Base-by-base conservation (phyloP, 2,113 vertebrate species). In the Ahaetulla prasina region DNA sequence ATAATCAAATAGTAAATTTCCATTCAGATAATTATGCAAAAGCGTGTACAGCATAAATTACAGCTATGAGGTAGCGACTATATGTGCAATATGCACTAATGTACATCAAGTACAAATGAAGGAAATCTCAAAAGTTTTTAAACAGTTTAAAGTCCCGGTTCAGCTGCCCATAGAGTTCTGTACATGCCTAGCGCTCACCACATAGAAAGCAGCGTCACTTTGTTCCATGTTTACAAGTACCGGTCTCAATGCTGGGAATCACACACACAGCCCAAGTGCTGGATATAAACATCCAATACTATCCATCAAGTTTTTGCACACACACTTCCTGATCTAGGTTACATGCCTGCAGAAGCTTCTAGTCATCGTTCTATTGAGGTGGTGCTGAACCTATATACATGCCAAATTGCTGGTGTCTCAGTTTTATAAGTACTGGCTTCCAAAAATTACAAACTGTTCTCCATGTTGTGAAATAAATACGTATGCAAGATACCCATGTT, bases 401-500 rank as follows among this genome's bases (percentile, higher is more conserved):
- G 87, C 27, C 55, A 22, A n/a, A 92, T 43, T 47, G 63, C 63
- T 84, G 87, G 52, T 2, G 47, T 47, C 43, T 57, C 45, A 2
- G 3, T 20, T 1, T 50, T 16, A 50, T 3, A 45, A 93, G 88
- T 63, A 60, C 53, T 0, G 22, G 9, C 74, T 74, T 85, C 45
- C 25, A 22, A 93, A 55, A 23, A 0, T 23, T 30, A 89, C 86
- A 0, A 0, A 11, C 47, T 93, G 88, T 96, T 74, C 47, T 96
- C 96, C 96, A 96, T 96, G 87, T 89, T 95, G 96, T 91, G 95
- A 97, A 98, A 98, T 92, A 98, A 98, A 97, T 96, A 97, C 97
- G 96, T 97, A 94, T 95, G 97, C 97, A 97, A 96, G 96, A 93
- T 96, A 96, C 93, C 96, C 97, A 96, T 97, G 95, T 98, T 98